Conservation (phyloP, 2,888 invertebrate genomes). For the Ptilodon capucinus region DNA sequence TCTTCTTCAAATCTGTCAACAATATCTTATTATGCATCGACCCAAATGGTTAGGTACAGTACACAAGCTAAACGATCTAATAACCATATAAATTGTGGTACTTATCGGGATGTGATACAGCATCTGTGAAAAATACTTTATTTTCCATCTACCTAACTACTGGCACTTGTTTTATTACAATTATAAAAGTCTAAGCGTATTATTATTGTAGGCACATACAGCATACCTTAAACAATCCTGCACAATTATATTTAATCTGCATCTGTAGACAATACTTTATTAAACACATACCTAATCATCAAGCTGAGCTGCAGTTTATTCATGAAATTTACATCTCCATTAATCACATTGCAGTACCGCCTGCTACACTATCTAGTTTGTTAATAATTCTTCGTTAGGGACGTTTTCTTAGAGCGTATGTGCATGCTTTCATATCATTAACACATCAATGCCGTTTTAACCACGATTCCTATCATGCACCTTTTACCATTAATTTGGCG, state of each 20-base stretch:
- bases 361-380: neutral
- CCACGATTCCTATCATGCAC: too few species aligned
- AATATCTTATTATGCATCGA: conserved; percentile 5
- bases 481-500: neutral
- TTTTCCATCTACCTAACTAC: neutral
- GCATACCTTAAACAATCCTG: neutral
- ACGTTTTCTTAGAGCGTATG: too few species aligned
- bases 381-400: too few species aligned
- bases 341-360: neutral
- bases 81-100: too few species aligned
- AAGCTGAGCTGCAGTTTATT: neutral
- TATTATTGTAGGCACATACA: too few species aligned
- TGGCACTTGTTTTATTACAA: neutral
- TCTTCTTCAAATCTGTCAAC: conserved; percentile 5
- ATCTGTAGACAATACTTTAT: conserved; percentile 1
- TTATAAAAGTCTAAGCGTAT: neutral
- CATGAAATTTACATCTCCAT: neutral
- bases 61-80: neutral
- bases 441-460: too few species aligned
- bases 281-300: neutral
- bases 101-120: neutral
- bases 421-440: too few species aligned
- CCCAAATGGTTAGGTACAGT: too few species aligned
- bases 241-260: neutral
- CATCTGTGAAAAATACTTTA: conserved; percentile 1